Evolutionary conservation across 2,888 invertebrate genomes (phyloP), one percentile per base, ranked within the genome.

Genomic region (Limnephilus rhombicus): DNA sequence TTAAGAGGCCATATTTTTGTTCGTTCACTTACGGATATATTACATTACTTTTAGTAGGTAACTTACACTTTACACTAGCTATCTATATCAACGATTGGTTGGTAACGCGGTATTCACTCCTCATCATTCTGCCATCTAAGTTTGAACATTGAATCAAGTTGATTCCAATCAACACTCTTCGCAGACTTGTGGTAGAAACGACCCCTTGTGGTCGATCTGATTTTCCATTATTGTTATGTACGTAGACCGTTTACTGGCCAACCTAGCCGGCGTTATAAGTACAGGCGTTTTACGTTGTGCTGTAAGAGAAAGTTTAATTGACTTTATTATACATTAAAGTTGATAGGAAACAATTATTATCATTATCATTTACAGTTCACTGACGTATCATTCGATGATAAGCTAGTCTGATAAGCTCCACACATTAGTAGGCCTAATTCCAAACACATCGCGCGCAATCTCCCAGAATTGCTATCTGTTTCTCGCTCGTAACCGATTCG

Each of bases 401-500:
- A 89, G 80, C 34, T 53, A 82, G 80, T 31, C 49, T 37, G 86
- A 41, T 85, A 85, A 85, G 41, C 34, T 18, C 24, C 7, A 41
- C 85, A 85, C 41, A 85, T 85, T 41, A 85, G 29, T 87, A 49
- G 80, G 80, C n/a, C 82, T 91, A 87, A 49, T 91, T 87, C 53
- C 81, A 45, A 88, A 53, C 87, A 87, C 80, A 91, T 68, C 85
- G 80, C 80, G 37, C 87, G 86, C 91, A 49, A 88, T 88, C 88
- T 86, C 91, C 37, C 31, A 41, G 85, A 85, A 91, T 85, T 81
- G 85, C 90, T 92, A 92, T 92, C 92, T 92, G 92, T 86, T 91
- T 24, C 88, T 80, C 85, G 45, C 90, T 90, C 92, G 80, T 92
- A 92, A 91, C 90, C 86, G 86, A 80, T 88, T 88, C 34, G 34